Base-by-base conservation (phyloP, 2,888 invertebrate species). In the Stenchaetothrips biformis region DNA sequence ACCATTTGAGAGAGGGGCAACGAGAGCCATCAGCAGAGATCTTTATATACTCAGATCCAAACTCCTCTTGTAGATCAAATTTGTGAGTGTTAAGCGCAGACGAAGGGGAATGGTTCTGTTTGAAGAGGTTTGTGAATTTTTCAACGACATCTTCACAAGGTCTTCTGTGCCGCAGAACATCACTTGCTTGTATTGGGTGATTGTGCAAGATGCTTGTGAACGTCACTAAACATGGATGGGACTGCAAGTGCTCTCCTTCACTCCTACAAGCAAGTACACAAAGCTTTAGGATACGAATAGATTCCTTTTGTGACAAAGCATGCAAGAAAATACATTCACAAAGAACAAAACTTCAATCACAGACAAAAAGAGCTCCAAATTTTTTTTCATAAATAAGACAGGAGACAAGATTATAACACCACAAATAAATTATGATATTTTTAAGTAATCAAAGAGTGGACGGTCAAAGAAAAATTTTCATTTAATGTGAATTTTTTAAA, bases 1-100 rank as follows among this genome's bases (percentile, higher is more conserved):
- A 80, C 81, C 81, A 81, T 21, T 81, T 78, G 25, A 80, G 79
- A 77, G 80, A 80, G 16, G 81, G 81, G 16, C 79, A 78, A 53
- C 79, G 78, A 16, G 78, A 59, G n/a, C 81, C 48, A 27, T 81
- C 80, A n/a, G 67, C 74, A 18, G 79, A 9, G 18, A 18, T 18
- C 9, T 16, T 18, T 16, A 62, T 6, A 18, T 62, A 62, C 18
- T 18, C 62, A 6, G 9, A 6, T 16, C 62, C 62, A 62, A 62
- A 18, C 62, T 62, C 62, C 9, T 9, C 18, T 18, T 62, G 62
- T 6, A 62, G 62, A 6, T 62, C 62, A 18, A 18, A 62, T 18
- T 18, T 62, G 18, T 62, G 62, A 62, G 18, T 62, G 6, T 62
- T 18, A 9, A 62, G 13, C 8, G 62, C 62, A 62, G 13, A 16